Conservation (phyloP, 2,113 vertebrate species). For the Oplegnathus fasciatus region DNA sequence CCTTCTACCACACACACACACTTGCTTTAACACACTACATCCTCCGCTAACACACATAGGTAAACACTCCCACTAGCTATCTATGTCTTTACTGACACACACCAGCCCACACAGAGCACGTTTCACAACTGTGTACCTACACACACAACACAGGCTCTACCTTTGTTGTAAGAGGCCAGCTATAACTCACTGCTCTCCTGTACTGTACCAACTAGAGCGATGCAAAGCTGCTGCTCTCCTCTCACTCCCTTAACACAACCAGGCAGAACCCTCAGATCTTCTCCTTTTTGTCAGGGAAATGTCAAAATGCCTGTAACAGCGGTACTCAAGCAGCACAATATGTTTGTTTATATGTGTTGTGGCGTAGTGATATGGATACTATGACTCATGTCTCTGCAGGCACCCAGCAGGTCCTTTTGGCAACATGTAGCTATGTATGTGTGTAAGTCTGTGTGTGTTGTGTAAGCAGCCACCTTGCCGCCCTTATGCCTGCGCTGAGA, state of each 20-base stretch:
- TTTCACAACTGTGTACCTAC: slow-evolving; percentile 47
- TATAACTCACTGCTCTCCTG: slow-evolving; percentile 61
- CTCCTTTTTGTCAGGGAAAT: slow-evolving; percentile 64
- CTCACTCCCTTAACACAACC: slow-evolving; percentile 55
- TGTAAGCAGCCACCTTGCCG: slow-evolving; percentile 61
- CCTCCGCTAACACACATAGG: slow-evolving; percentile 65
- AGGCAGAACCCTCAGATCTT: slow-evolving; percentile 55
- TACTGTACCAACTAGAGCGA: slow-evolving; percentile 63
- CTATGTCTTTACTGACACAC: slow-evolving; percentile 72
- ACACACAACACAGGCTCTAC: slow-evolving; percentile 33
- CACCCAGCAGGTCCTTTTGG: slow-evolving; percentile 68
- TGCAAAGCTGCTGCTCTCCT: slow-evolving; percentile 58
- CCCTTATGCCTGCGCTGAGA: slow-evolving; percentile 54
- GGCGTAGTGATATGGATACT: slow-evolving; percentile 69
- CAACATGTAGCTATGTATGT: slow-evolving; percentile 39
- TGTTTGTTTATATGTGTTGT: slow-evolving; percentile 76
- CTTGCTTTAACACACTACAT: slow-evolving; percentile 53
- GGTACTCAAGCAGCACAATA: slow-evolving; percentile 67
- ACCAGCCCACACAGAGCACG: slow-evolving; percentile 58
- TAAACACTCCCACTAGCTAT: slow-evolving; percentile 61
- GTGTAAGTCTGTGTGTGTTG: slow-evolving; percentile 50
- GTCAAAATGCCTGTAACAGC: slow-evolving; percentile 66
- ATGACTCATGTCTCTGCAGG: slow-evolving; percentile 77
- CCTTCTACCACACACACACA: slow-evolving; percentile 53
- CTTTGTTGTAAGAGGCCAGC: slow-evolving; percentile 57